A percentile compares a stretch with the other conserved stretches of the same genome.
Evolutionary conservation across 2,888 invertebrate species (phyloP).

Genomic region (Cataglyphis cursor): DNA sequence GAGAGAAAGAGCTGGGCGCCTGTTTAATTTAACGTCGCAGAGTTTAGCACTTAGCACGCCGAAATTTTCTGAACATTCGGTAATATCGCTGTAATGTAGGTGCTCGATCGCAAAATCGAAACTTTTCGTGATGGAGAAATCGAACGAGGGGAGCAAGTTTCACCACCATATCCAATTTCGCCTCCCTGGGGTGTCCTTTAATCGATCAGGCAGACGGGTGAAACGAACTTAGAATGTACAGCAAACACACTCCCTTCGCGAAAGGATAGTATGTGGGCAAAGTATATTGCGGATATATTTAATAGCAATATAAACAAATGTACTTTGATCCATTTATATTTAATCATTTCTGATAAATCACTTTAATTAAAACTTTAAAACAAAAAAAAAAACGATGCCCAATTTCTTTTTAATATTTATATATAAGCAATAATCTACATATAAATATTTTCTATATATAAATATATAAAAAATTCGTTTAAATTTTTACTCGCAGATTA

Average conservation of each 20-base stretch:
- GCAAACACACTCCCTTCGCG: neutral
- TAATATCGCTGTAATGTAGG: slow-evolving; percentile 28
- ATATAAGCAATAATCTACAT: neutral
- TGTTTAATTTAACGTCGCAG: slow-evolving; percentile 43
- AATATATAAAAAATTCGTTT: neutral
- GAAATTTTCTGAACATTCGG: slow-evolving; percentile 27
- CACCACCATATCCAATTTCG: slow-evolving; percentile 61
- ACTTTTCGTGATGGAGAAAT: slow-evolving; percentile 45
- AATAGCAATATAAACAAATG: slow-evolving; percentile 1
- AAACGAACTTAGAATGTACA: slow-evolving; percentile 31
- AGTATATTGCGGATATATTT: slow-evolving; percentile 19
- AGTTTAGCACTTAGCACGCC: slow-evolving; percentile 3
- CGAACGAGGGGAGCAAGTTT: slow-evolving; percentile 57
- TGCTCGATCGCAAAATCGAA: neutral
- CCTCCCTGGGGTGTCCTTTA: slow-evolving; percentile 69
- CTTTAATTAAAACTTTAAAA: neutral
- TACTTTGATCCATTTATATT: neutral
- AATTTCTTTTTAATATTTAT: neutral
- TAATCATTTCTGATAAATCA: neutral
- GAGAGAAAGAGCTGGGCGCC: neutral
- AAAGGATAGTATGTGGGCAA: neutral
- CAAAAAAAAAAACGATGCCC: too few species aligned
- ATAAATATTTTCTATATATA: too few species aligned
- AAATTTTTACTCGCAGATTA: neutral
- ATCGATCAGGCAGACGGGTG: slow-evolving; percentile 65